A percentile compares a stretch with the other conserved stretches of the same genome.
Evolutionary conservation across 2,797 vertebrate species (phyloP).

Genomic region (Zalophus californianus): DNA sequence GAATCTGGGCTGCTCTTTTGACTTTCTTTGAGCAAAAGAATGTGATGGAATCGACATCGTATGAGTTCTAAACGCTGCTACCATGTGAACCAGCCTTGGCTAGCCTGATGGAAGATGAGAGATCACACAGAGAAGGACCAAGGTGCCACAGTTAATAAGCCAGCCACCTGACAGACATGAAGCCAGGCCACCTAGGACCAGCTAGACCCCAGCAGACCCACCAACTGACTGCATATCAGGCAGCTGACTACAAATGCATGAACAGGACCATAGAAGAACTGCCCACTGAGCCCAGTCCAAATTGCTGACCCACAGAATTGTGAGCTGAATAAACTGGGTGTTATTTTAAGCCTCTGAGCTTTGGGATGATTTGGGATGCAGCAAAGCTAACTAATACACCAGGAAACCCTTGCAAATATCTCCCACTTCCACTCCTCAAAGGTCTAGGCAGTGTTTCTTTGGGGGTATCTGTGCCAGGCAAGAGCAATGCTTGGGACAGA

Average conservation of each 20-base stretch:
- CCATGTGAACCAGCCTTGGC: background rate
- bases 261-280: background rate
- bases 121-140: background rate
- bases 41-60: background rate
- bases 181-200: background rate
- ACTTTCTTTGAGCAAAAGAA: background rate
- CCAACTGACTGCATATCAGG: background rate
- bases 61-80: background rate
- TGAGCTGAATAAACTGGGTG: background rate
- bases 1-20: background rate
- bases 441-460: background rate
- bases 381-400: background rate
- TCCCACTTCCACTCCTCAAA: background rate
- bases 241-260: background rate
- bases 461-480: background rate
- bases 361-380: background rate
- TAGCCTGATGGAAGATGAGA: background rate
- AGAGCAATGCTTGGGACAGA: background rate
- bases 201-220: background rate
- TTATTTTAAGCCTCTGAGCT: slow-evolving; percentile 35
- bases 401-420: background rate
- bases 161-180: background rate
- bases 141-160: background rate
- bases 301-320: background rate
- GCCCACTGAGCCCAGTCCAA: background rate